Conservation (phyloP, 2,113 vertebrate species). For the Oostethus manadensis region DNA sequence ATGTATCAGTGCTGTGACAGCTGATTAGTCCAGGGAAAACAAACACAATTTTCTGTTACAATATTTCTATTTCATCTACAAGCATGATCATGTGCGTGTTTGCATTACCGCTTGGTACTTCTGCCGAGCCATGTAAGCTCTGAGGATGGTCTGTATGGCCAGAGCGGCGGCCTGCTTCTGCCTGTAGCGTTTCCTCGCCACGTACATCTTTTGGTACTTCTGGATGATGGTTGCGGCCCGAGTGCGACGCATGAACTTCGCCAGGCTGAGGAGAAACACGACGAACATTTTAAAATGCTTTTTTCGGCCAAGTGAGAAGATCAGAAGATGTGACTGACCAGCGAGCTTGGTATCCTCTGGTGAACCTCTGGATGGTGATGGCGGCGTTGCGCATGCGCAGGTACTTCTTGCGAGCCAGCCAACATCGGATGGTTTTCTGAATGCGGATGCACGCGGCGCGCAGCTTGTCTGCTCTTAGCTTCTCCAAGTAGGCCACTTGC, state of each 20-base stretch:
- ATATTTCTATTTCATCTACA: neutral
- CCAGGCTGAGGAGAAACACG: slow-evolving; percentile 70
- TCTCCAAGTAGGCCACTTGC: slow-evolving; percentile 96
- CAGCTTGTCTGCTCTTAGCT: slow-evolving; percentile 92
- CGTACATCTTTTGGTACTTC: slow-evolving; percentile 89
- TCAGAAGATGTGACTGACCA: slow-evolving; percentile 73
- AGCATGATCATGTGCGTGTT: neutral
- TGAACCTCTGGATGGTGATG: slow-evolving; percentile 87
- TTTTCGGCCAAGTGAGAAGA: neutral
- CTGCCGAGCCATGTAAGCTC: slow-evolving; percentile 87
- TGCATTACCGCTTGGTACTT: slow-evolving; percentile 79
- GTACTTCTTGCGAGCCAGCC: slow-evolving; percentile 92
- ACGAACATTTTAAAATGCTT: neutral
- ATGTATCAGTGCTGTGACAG: neutral
- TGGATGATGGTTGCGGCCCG: slow-evolving; percentile 84
- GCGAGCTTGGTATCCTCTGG: slow-evolving; percentile 91
- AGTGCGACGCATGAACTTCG: slow-evolving; percentile 86
- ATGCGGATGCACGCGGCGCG: slow-evolving; percentile 93
- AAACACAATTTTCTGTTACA: neutral
- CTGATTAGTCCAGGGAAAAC: neutral
- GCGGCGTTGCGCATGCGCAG: slow-evolving; percentile 84
- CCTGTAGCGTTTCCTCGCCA: slow-evolving; percentile 76
- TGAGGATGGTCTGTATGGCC: slow-evolving; percentile 83
- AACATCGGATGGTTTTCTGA: slow-evolving; percentile 96
- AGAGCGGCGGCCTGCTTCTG: slow-evolving; percentile 77